These are phyloP conservation scores for Trachelus iudaicus DNA, from an alignment of 2,888 invertebrate genomes.

Conservation along the genomic window DNA sequence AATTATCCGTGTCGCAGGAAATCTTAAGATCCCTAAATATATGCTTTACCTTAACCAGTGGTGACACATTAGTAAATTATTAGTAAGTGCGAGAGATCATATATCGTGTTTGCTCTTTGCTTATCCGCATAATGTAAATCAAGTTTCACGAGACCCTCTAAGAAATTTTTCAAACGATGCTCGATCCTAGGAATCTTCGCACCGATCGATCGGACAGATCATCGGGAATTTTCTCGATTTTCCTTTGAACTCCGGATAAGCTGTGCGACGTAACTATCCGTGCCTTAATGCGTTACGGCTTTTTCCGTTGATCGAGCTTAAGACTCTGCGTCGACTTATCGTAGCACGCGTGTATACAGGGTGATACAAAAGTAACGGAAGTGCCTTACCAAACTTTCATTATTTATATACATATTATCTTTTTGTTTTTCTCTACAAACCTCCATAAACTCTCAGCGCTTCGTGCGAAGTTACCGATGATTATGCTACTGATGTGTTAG, in stretches of 20 bases:
- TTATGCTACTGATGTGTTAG: conserved; percentile 25
- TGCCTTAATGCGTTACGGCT: neutral
- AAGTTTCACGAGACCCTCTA: neutral
- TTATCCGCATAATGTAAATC: neutral
- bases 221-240: neutral
- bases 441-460: conserved; percentile 6
- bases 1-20: neutral
- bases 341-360: neutral
- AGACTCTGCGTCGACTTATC: neutral
- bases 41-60: neutral
- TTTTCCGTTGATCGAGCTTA: neutral
- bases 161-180: neutral
- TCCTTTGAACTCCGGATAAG: neutral
- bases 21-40: neutral
- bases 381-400: neutral
- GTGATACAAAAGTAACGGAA: neutral
- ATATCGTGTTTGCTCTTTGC: neutral
- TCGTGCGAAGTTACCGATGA: conserved; percentile 24
- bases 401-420: neutral
- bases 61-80: neutral
- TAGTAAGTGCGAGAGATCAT: neutral
- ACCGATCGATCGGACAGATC: neutral
- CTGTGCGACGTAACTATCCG: neutral
- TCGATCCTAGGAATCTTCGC: neutral
- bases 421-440: conserved; percentile 12